Base-by-base conservation (phyloP, 2,797 vertebrate species). In the Crypturellus tataupa region DNA sequence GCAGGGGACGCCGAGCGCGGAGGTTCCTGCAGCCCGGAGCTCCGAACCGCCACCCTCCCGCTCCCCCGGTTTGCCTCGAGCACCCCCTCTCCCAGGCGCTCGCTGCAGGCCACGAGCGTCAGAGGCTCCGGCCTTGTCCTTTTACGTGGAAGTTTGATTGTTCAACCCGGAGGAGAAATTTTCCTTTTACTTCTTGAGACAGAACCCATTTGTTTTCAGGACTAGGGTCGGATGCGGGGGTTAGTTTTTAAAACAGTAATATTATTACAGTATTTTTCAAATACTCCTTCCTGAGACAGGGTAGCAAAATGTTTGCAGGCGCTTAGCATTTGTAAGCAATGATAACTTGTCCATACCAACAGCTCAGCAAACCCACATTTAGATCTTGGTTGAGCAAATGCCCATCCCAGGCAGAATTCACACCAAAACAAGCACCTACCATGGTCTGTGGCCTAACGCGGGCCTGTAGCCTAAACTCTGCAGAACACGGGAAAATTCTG, bases 121-220 rank as follows among this genome's bases (percentile, higher is more conserved):
- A 0, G n/a, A 24, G 21, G 42, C 42, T 44, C 42, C 42, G 42
- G 42, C 42, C 4, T 31, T 29, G n/a, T 33, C 33, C 31, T 39
- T 64, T 37, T 73, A 42, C 23, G 62, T 1, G 10, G 16, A 65
- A 71, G 6, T 1, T 1, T 60, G 63, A 58, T 31, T 75, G 58
- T 29, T 75, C 80, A 87, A 87, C 27, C 6, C 1, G 0, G 14
- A 35, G 25, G 17, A 10, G 77, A 24, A 23, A 12, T 75, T 91
- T 89, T 73, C 77, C 39, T 42, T 85, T 88, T 92, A 47, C 62
- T 75, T 87, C 69, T 47, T 46, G 76, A 92, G 85, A 67, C 82
- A 87, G 76, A 80, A 87, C 35, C 53, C 76, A 76, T 59, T 94
- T 89, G 59, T 80, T 94, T 85, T 42, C 89, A 85, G 58, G 72